These are phyloP conservation scores for Bombyx mandarina DNA, from an alignment of 1,140 invertebrate species.

Conservation along the genomic window DNA sequence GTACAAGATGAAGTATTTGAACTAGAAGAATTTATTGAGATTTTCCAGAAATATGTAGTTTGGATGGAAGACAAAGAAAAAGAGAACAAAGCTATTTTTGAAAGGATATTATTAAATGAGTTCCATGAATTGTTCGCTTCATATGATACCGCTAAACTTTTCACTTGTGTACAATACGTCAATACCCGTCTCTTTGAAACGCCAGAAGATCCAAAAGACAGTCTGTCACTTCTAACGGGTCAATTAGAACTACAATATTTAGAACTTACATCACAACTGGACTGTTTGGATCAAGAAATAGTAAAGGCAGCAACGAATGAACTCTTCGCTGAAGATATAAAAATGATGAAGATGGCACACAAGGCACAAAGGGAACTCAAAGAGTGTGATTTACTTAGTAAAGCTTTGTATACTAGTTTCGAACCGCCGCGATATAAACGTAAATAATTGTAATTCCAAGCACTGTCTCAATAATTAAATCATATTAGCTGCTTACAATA, in stretches of 20 bases:
- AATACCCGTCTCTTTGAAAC: slow-evolving; percentile 14
- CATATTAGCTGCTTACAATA: too few relatives aligned
- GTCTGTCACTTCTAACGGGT: slow-evolving; percentile 9
- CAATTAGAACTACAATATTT: slow-evolving; percentile 21
- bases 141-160: slow-evolving; percentile 22
- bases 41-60: slow-evolving; percentile 12
- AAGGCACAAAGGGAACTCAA: slow-evolving; percentile 21
- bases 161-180: slow-evolving; percentile 22
- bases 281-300: slow-evolving; percentile 17
- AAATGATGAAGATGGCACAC: slow-evolving; percentile 20
- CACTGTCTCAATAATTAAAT: too few relatives aligned
- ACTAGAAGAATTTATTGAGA: slow-evolving; percentile 10
- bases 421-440: slow-evolving; percentile 15
- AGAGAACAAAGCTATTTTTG: slow-evolving; percentile 15
- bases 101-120: slow-evolving; percentile 14
- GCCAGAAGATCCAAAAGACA: slow-evolving; percentile 21
- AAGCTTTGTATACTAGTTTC: slow-evolving; percentile 23
- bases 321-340: slow-evolving; percentile 19
- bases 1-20: slow-evolving; percentile 12
- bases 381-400: slow-evolving; percentile 23
- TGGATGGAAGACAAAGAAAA: slow-evolving; percentile 17
- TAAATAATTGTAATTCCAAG: neutral
- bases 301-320: slow-evolving; percentile 21
- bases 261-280: slow-evolving; percentile 14
- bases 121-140: slow-evolving; percentile 21